Conservation (phyloP, 1,140 invertebrate species). For the Glossosoma conforme region DNA sequence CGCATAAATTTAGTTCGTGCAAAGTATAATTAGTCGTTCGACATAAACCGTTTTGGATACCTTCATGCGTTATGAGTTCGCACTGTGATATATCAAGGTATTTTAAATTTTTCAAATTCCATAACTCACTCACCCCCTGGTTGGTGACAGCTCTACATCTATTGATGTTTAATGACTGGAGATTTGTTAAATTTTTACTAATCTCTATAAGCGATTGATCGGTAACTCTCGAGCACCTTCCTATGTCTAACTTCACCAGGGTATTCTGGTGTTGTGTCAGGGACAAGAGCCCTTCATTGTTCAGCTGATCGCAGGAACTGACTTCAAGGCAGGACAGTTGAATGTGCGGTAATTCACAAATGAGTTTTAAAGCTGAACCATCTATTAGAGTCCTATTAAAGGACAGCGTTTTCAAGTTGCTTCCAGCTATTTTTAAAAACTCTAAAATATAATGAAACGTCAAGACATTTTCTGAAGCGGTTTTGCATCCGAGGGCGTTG, state of each 20-base stretch:
- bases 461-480: conserved; percentile 61
- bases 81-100: conserved; percentile 62
- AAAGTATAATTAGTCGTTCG: conserved; percentile 41
- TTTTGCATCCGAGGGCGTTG: conserved; percentile 38
- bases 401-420: conserved; percentile 53
- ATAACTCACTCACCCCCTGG: conserved; percentile 50
- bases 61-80: conserved; percentile 56
- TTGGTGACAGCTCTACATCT: conserved; percentile 60
- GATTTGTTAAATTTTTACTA: conserved; percentile 50
- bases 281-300: conserved; percentile 52
- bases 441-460: conserved; percentile 63
- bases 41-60: conserved; percentile 55
- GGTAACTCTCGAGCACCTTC: conserved; percentile 57
- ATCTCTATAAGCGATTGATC: conserved; percentile 57
- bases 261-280: conserved; percentile 54
- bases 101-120: conserved; percentile 51
- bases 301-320: conserved; percentile 61
- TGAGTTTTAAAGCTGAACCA: conserved; percentile 52
- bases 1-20: conserved; percentile 56
- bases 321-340: conserved; percentile 54
- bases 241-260: conserved; percentile 57
- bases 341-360: conserved; percentile 51
- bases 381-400: conserved; percentile 64
- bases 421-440: conserved; percentile 52
- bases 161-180: conserved; percentile 54